A percentile compares a stretch with the other conserved stretches of the same genome.
Conservation (phyloP, 2,888 invertebrate species). For the Watsonalla cultraria region DNA sequence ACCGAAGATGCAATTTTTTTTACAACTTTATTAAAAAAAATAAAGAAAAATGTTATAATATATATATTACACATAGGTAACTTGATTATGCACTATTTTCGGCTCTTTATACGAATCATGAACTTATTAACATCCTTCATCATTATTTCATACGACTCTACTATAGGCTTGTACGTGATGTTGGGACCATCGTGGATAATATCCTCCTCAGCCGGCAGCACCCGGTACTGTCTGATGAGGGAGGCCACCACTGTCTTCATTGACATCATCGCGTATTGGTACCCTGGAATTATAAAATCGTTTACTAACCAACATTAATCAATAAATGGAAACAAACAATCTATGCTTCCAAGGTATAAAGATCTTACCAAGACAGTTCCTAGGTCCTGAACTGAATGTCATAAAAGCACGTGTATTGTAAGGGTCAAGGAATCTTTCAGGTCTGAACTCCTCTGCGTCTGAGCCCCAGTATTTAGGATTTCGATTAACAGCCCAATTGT, state of each 20-base stretch:
- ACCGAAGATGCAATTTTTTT: no score
- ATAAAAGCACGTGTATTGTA: slow-evolving; percentile 33
- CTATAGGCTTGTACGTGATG: not conserved
- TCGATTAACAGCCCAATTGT: slow-evolving; percentile 41
- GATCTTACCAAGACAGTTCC: slow-evolving; percentile 40
- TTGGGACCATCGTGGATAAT: not conserved
- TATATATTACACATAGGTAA: no score
- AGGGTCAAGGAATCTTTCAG: slow-evolving; percentile 40
- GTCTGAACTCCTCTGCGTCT: slow-evolving; percentile 42
- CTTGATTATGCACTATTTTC: slow-evolving; percentile 5
- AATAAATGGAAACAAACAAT: no score
- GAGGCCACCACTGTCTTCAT: not conserved
- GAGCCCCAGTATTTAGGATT: slow-evolving; percentile 48
- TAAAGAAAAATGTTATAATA: no score
- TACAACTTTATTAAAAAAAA: no score
- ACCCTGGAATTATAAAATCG: not conserved
- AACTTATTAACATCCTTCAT: not conserved
- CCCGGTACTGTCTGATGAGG: not conserved
- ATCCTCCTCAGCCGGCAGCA: not conserved
- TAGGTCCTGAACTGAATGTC: slow-evolving; percentile 37
- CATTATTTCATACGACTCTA: not conserved
- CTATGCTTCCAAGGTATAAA: no score
- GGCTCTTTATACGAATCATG: not conserved
- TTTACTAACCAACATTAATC: no score
- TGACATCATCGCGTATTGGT: not conserved